Evolutionary conservation across 2,113 vertebrate species (phyloP).

Genomic region (Marmota monax): DNA sequence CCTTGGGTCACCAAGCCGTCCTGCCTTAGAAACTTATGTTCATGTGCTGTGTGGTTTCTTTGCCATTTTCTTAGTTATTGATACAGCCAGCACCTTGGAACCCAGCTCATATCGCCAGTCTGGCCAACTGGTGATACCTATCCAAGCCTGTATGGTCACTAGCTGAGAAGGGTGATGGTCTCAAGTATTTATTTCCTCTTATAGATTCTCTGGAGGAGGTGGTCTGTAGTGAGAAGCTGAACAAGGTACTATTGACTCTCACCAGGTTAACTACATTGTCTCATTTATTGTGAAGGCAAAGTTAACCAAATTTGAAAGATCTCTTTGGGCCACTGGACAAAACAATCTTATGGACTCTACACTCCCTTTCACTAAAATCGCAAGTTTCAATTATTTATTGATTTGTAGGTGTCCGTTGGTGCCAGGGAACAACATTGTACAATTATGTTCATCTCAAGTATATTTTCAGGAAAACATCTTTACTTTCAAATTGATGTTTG

Average conservation of each 20-base stretch:
- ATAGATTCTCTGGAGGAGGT: not conserved
- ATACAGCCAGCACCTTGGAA: no score
- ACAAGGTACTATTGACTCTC: not conserved
- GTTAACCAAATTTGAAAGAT: not conserved
- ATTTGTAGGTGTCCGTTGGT: no score
- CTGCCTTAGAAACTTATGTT: no score
- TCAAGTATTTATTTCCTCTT: not conserved
- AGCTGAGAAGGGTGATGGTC: no score
- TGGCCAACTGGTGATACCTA: no score
- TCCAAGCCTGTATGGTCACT: no score
- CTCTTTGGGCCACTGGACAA: not conserved
- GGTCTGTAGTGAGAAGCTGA: not conserved
- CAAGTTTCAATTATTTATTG: no score
- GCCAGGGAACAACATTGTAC: not conserved
- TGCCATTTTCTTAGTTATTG: no score
- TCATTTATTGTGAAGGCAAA: not conserved
- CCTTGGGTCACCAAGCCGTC: no score
- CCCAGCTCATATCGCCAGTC: no score
- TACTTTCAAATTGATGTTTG: not conserved
- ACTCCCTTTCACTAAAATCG: no score
- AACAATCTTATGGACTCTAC: not conserved
- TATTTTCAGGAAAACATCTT: not conserved
- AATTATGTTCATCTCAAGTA: not conserved
- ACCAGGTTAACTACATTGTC: not conserved
- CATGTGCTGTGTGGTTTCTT: no score